phyloP scores from a whole-genome alignment of 1,140 invertebrate genomes.

The Camponotus pennsylvanicus region DNA sequence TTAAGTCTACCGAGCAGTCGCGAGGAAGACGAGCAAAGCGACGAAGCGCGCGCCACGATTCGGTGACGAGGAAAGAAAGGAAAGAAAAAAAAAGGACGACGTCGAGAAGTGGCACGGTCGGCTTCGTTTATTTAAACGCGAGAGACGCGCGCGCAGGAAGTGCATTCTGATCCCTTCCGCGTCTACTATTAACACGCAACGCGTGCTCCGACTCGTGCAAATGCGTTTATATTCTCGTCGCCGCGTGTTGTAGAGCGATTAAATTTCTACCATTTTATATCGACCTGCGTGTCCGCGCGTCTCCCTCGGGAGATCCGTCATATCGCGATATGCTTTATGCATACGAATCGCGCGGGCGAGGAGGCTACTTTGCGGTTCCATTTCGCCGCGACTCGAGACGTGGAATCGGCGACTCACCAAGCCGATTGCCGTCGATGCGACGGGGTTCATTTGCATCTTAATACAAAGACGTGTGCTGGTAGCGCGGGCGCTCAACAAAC shows the following conservation, averaged over 20 bases:
- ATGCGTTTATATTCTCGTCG: not conserved
- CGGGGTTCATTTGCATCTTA: constrained; percentile 73
- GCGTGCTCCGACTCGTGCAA: not conserved
- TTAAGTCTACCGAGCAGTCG: not conserved
- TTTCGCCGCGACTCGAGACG: constrained; percentile 3
- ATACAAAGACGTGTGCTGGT: constrained; percentile 34
- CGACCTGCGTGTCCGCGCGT: not conserved
- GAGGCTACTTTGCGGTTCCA: constrained; percentile 27
- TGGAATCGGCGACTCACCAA: constrained; percentile 6
- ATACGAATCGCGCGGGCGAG: constrained; percentile 33
- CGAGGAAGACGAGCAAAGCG: not conserved
- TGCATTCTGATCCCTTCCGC: constrained; percentile 26
- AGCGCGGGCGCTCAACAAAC: constrained; percentile 12
- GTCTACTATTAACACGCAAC: constrained; percentile 28
- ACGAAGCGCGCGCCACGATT: not conserved
- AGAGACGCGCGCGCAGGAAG: constrained; percentile 6
- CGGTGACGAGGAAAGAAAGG: not conserved
- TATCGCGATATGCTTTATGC: constrained; percentile 42
- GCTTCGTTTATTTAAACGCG: constrained; percentile 4
- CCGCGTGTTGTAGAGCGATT: not conserved
- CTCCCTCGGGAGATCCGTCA: not conserved
- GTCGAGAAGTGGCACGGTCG: not conserved
- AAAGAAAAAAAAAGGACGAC: not conserved
- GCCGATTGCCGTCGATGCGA: constrained; percentile 14
- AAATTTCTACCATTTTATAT: constrained; percentile 57